Evolutionary conservation across 1,140 invertebrate species (phyloP), one percentile per base, ranked within the genome.

Genomic region (Drosophila teissieri): DNA sequence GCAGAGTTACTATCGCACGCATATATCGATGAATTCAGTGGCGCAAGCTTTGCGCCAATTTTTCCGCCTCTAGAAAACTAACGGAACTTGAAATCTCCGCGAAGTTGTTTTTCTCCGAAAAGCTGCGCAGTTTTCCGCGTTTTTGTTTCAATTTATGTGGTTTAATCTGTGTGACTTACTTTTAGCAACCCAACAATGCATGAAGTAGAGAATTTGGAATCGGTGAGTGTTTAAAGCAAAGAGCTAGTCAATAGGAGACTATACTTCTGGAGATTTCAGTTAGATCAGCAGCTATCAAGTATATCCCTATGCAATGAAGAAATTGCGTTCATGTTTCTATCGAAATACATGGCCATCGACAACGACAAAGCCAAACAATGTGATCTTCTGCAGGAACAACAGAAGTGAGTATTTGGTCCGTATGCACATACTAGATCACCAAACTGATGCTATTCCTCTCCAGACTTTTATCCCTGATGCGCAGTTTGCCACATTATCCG

Each of bases 401-500:
- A 14, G 1, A 17, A 6, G 72, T 74, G n/a, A 63, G 69, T 67
- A 12, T 14, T 46, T 8, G 1, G 5, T 2, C 0, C 1, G 6
- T 7, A 31, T 15, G 10, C 1, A 3, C 14, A n/a, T 11, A 10
- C 2, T n/a, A 22, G 4, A 17, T 19, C 10, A 2, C 10, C 17
- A 4, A 12, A 19, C 19, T 45, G 1, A 40, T 3, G 6, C 8
- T 3, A 22, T 48, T 74, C 15, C 19, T 11, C 34, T n/a, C 3
- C 42, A 91, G 89, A 49, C 44, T 65, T 10, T 22, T 54, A n/a
- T n/a, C 24, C 6, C 48, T 76, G n/a, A 76, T 78, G 54, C 19
- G 22, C 1, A 12, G 2, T 0, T 14, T 91, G 48, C 54, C 48
- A 0, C 0, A 45, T n/a, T 91, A 73, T 70, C 64, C 63, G 12